Conservation (phyloP, 92 coral and sea anemone species). For the Bergia puertoricense region DNA sequence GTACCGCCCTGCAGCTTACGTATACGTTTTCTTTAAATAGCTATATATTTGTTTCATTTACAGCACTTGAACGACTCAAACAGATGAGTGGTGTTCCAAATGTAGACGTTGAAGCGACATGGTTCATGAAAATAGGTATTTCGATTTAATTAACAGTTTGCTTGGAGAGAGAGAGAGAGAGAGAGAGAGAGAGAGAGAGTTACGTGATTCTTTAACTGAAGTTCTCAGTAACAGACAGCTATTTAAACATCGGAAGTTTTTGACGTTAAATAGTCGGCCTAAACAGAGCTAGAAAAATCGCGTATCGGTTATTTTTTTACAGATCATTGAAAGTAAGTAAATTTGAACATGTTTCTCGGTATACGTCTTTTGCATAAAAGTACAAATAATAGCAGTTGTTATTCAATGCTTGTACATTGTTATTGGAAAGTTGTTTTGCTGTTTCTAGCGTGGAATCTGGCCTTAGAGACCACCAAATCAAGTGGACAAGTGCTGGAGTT, state of each 20-base stretch:
- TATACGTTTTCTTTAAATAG: neutral
- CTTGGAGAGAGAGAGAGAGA: no score
- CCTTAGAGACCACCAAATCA: constrained; percentile 77
- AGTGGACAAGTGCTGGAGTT: constrained; percentile 73
- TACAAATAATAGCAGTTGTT: neutral
- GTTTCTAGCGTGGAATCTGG: constrained; percentile 92
- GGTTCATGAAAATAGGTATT: no score
- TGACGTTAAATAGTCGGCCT: neutral
- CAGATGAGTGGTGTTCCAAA: constrained; percentile 52
- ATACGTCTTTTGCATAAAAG: neutral
- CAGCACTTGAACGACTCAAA: constrained; percentile 65
- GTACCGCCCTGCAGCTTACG: neutral
- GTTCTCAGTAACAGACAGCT: no score
- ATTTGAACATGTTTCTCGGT: neutral
- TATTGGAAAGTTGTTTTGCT: neutral
- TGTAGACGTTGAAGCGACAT: constrained; percentile 62
- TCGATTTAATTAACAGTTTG: no score
- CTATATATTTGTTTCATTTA: neutral
- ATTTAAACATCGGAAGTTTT: neutral
- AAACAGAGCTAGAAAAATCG: neutral
- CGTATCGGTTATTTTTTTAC: neutral
- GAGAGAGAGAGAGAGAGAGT: no score
- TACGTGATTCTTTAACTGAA: no score
- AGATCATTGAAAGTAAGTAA: no score
- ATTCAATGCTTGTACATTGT: neutral